Evolutionary conservation across 1,140 invertebrate genomes (phyloP), one percentile per base, ranked within the genome.

Genomic region (Apolygus lucorum): DNA sequence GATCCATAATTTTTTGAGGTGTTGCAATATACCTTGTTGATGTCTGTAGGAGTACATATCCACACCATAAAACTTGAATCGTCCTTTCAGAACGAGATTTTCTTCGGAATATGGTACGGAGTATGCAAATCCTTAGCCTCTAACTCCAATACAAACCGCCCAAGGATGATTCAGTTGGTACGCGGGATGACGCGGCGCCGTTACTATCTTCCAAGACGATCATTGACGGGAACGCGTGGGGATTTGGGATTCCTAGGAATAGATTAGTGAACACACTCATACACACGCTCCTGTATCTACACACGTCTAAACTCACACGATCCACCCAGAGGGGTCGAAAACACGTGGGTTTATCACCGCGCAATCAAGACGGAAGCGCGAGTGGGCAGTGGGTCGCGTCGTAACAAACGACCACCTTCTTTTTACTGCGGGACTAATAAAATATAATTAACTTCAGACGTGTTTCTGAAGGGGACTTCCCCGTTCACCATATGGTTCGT

Each of bases 171-270:
- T 59, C 54, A 59, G 54, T 59, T 4, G 22, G 4, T 59, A n/a
- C n/a, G 34, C 4, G 34, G 4, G 17, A 42, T 42, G 34, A 42
- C 34, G 34, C 34, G 34, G 17, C 34, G 34, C 34, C 34, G 4
- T 42, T 17, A 17, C 4, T 42, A 42, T 42, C 34, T 42, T 4
- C n/a, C n/a, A n/a, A n/a, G n/a, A 49, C 8, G 54, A 4, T 21
- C 54, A 59, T 59, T 59, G 54, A 59, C 4, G 22, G 54, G 54
- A 59, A 59, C 11, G 54, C 54, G 54, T 59, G 54, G 54, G 54
- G 54, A 59, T 59, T 59, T 59, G 54, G 54, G 54, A 59, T 59
- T 59, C 54, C 54, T 59, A 59, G 54, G 54, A 59, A 59, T 59
- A 59, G 54, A 59, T 59, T 59, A 59, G 34, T 24, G 54, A 59